Evolutionary conservation across 2,113 vertebrate genomes (phyloP).

Genomic region (Leuciscus idus): DNA sequence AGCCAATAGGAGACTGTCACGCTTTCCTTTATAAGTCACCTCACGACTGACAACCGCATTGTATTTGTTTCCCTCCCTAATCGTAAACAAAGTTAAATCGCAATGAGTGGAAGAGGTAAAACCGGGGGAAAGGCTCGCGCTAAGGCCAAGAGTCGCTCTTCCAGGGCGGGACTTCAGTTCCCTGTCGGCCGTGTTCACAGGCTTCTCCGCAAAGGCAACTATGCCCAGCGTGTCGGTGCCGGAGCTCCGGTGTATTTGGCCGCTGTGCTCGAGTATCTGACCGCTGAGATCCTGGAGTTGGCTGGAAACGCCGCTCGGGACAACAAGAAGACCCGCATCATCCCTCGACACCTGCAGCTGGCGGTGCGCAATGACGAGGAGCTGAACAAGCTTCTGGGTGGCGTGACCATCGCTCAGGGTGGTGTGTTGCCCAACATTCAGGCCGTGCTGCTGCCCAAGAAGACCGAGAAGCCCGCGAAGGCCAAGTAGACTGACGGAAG

Average conservation of each 20-base stretch:
- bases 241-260: no score
- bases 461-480: no score
- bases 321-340: background rate
- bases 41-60: fast-evolving
- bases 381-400: no score
- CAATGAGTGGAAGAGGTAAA: background rate
- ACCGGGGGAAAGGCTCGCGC: background rate
- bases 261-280: no score
- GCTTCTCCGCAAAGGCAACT: no score
- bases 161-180: background rate
- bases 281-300: no score
- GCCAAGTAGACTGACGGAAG: background rate
- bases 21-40: background rate
- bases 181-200: no score
- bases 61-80: fast-evolving
- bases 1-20: background rate
- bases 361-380: background rate
- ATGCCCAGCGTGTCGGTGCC: no score
- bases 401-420: no score
- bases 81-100: fast-evolving
- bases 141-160: background rate
- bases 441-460: no score
- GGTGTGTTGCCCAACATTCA: no score
- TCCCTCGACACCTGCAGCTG: background rate
- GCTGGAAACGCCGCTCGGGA: no score